These are phyloP conservation scores for Athalia cordata DNA, from an alignment of 2,888 invertebrate species.

Conservation along the genomic window DNA sequence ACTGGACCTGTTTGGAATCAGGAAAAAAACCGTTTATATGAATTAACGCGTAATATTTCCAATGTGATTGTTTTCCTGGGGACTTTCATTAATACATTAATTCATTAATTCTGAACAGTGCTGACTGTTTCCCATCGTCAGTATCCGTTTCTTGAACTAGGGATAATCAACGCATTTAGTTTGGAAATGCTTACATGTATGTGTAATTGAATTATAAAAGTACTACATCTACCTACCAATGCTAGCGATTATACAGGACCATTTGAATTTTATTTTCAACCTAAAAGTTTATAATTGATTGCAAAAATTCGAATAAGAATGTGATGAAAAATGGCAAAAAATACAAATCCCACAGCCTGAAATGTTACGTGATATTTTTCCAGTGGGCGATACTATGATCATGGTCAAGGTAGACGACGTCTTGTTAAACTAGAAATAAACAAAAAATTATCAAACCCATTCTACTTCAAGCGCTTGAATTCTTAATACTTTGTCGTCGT, in stretches of 20 bases:
- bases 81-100: neutral
- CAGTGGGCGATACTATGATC: constrained; percentile 18
- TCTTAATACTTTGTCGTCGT: neutral
- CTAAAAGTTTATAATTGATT: constrained; percentile 11
- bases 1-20: too few species aligned
- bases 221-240: constrained; percentile 2
- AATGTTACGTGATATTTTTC: constrained; percentile 28
- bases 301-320: neutral
- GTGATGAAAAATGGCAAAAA: constrained; percentile 7
- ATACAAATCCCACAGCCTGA: constrained; percentile 38
- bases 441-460: neutral
- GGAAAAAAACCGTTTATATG: too few species aligned
- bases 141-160: neutral
- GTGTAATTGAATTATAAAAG: neutral
- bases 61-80: neutral
- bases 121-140: too few species aligned
- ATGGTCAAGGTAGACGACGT: neutral
- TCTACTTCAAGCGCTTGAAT: constrained; percentile 7
- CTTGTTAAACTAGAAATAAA: neutral
- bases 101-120: neutral
- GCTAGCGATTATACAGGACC: neutral
- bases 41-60: neutral
- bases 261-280: constrained; percentile 12
- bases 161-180: neutral
- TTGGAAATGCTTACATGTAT: neutral